Base-by-base conservation (phyloP, 2,113 vertebrate genomes). In the Zosterops japonicus region DNA sequence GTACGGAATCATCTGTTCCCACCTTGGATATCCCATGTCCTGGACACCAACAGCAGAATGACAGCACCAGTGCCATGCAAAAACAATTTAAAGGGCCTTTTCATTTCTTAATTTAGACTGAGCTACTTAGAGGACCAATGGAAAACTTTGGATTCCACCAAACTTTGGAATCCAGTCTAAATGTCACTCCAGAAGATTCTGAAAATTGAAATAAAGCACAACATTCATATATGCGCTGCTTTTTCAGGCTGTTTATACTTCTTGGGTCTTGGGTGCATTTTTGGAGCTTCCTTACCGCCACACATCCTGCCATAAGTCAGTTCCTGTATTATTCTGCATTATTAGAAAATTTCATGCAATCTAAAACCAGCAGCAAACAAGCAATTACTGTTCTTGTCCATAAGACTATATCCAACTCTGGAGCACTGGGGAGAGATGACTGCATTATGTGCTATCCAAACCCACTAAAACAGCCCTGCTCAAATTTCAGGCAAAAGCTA, bases 1-100 rank as follows among this genome's bases (percentile, higher is more conserved):
- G 4, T 33, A n/a, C 1, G 1, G 31, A 31, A 17, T 11, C 1
- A 0, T 2, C 23, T 0, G 0, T 2, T 35, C 36, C 42, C 65
- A 6, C 2, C 33, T 4, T 42, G 56, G 57, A 27, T 71, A 68
- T 7, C 44, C 39, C 46, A 5, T 1, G 5, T 23, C 57, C 67
- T 5, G 1, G 17, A 14, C 75, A 39, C n/a, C 44, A 36, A 14
- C 5, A 63, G 52, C 41, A 87, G 8, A 78, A 63, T 33, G 60
- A 57, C 71, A 86, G 64, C 90, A 80, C n/a, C 88, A 83, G 25
- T 31, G 61, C 49, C 52, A 31, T 3, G 17, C 14, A 72, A 6
- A 56, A 53, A 33, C 6, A 29, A 77, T 59, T 57, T 57, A 35
- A 83, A 78, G 35, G 35, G 29, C 42, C 18, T 78, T 78, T 89